phyloP scores from a whole-genome alignment of 2,797 vertebrate species.

The Naso thynnoides region DNA sequence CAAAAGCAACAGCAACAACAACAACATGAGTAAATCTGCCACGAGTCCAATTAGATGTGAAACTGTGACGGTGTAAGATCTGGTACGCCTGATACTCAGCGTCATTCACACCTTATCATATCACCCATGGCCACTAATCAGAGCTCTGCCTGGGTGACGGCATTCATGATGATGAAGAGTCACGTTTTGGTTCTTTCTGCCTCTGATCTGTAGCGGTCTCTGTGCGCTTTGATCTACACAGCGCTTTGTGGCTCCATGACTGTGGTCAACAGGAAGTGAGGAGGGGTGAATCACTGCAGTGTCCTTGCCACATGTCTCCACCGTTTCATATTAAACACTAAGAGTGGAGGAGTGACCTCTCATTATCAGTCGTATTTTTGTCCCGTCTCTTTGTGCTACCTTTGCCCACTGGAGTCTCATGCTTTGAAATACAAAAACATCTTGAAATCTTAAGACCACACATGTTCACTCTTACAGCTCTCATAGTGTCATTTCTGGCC shows the following conservation, averaged over 20 bases:
- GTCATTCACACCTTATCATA: conserved; percentile 66
- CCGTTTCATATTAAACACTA: conserved; percentile 3
- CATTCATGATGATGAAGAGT: conserved; percentile 34
- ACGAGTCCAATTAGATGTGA: conserved; percentile 59
- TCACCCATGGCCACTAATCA: conserved; percentile 55
- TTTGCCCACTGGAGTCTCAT: not conserved
- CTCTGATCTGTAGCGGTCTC: conserved; percentile 34
- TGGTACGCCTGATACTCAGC: conserved; percentile 37
- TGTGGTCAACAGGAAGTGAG: conserved; percentile 76
- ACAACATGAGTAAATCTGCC: conserved; percentile 46
- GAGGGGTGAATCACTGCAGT: conserved; percentile 66
- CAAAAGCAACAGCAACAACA: conserved; percentile 44
- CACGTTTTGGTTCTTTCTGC: conserved; percentile 46
- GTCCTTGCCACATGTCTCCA: conserved; percentile 31
- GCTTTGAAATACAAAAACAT: no score
- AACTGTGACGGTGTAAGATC: conserved; percentile 55
- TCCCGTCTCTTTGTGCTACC: not conserved
- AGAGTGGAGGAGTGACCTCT: conserved; percentile 1
- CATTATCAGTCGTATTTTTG: not conserved
- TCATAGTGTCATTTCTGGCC: not conserved
- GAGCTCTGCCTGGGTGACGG: conserved; percentile 15
- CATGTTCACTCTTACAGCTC: not conserved
- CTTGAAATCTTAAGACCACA: no score
- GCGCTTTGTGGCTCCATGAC: conserved; percentile 36
- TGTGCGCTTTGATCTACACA: conserved; percentile 22